These are phyloP conservation scores for Sebastes variabilis DNA, from an alignment of 2,797 vertebrate genomes.

Conservation along the genomic window DNA sequence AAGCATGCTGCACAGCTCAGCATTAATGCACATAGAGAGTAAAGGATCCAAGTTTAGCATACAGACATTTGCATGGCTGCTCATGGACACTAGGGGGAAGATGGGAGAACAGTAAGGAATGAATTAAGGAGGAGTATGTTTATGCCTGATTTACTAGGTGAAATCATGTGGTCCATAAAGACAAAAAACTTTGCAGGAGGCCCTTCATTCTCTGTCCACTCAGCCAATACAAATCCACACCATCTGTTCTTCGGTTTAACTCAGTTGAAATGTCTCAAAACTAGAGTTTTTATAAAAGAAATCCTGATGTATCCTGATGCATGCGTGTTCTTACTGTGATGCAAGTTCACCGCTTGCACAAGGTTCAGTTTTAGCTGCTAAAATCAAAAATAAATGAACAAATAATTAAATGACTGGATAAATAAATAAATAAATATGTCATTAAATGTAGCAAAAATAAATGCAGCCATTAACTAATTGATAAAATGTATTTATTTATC, in stretches of 20 bases:
- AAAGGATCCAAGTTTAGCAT: background rate
- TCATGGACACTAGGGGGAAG: constrained; percentile 26
- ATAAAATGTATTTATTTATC: background rate
- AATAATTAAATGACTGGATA: too few relatives aligned
- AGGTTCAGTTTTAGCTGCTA: background rate
- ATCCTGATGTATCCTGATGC: background rate
- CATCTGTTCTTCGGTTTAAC: background rate
- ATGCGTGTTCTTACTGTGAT: background rate
- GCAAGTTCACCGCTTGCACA: background rate
- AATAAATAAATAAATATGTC: too few relatives aligned
- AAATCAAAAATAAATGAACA: too few relatives aligned
- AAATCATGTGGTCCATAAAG: background rate
- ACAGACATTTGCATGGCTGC: background rate
- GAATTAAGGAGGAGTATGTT: background rate
- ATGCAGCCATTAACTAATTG: too few relatives aligned
- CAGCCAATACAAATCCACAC: background rate
- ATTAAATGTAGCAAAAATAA: too few relatives aligned
- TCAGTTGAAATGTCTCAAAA: background rate
- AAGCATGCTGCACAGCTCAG: background rate
- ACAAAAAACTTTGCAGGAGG: background rate
- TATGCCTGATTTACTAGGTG: background rate
- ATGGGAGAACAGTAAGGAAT: background rate
- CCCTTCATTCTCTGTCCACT: background rate
- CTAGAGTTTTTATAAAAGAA: background rate
- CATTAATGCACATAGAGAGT: background rate